A percentile compares a stretch with the other conserved stretches of the same genome.
Evolutionary conservation across 2,888 invertebrate genomes (phyloP).

Genomic region (Beris morrisii): DNA sequence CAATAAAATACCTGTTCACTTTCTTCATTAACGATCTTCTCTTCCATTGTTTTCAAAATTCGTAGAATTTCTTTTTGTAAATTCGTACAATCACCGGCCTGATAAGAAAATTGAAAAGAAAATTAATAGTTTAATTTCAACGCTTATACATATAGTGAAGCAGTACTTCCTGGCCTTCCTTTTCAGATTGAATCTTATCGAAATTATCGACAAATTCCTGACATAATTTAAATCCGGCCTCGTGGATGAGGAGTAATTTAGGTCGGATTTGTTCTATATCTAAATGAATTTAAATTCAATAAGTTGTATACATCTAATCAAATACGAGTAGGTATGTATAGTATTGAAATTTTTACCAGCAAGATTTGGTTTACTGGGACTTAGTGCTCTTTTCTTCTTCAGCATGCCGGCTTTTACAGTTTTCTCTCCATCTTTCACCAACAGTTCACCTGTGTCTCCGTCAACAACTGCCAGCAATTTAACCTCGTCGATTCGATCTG

Average conservation of each 20-base stretch:
- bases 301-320: no score
- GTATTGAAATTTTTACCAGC: background rate
- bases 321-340: no score
- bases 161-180: constrained; percentile 1
- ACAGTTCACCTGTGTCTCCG: constrained; percentile 19
- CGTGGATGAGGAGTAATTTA: constrained; percentile 23
- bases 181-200: constrained; percentile 18
- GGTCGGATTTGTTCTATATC: constrained; percentile 19
- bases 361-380: background rate
- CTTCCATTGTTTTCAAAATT: constrained; percentile 21
- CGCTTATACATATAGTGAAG: no score
- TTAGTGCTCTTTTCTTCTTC: background rate
- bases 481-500: constrained; percentile 27
- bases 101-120: background rate
- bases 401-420: background rate
- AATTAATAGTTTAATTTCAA: background rate
- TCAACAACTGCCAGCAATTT: constrained; percentile 33
- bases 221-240: constrained; percentile 32
- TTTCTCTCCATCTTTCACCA: constrained; percentile 29
- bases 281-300: background rate
- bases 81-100: constrained; percentile 25
- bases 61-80: constrained; percentile 25
- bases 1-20: constrained; percentile 21
- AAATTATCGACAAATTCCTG: constrained; percentile 34
- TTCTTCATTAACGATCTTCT: constrained; percentile 22